Percentiles rank a stretch among this genome's conserved stretches.
Conservation (phyloP, 2,797 vertebrate genomes). For the Pteronotus mesoamericanus region DNA sequence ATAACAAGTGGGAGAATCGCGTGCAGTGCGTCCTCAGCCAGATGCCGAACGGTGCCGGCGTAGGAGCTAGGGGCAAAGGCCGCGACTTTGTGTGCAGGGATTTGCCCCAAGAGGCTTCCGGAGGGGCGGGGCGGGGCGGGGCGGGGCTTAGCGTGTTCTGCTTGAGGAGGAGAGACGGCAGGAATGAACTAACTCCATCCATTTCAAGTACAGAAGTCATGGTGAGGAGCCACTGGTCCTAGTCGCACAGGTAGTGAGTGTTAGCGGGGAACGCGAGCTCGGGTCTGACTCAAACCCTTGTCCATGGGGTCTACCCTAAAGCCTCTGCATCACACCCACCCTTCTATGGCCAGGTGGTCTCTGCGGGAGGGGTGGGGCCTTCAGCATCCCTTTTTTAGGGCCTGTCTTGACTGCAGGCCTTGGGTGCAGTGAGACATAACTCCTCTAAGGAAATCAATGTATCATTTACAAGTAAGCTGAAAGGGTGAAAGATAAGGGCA, state of each 20-base stretch:
- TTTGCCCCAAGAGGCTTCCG: not conserved
- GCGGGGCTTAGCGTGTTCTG: not conserved
- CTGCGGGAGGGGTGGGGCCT: not conserved
- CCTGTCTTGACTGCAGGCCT: not conserved
- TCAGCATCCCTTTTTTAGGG: not conserved
- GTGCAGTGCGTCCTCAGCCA: not conserved
- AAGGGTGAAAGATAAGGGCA: not conserved
- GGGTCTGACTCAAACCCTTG: not conserved
- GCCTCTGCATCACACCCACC: not conserved
- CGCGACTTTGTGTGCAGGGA: not conserved
- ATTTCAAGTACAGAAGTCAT: not conserved
- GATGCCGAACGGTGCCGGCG: fast-evolving
- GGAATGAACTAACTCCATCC: not conserved
- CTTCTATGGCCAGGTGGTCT: not conserved
- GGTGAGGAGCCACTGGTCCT: not conserved
- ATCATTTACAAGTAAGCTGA: not conserved
- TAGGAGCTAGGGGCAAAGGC: fast-evolving
- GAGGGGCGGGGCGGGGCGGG: not conserved
- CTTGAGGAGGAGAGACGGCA: not conserved
- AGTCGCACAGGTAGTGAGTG: not conserved
- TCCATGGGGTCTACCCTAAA: not conserved
- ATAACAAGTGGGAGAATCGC: not conserved
- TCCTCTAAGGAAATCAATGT: not conserved
- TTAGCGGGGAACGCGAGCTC: not conserved
- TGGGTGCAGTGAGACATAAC: not conserved